Evolutionary conservation across 2,888 invertebrate genomes (phyloP), one percentile per base, ranked within the genome.

Genomic region (Drosophila kuntzei): DNA sequence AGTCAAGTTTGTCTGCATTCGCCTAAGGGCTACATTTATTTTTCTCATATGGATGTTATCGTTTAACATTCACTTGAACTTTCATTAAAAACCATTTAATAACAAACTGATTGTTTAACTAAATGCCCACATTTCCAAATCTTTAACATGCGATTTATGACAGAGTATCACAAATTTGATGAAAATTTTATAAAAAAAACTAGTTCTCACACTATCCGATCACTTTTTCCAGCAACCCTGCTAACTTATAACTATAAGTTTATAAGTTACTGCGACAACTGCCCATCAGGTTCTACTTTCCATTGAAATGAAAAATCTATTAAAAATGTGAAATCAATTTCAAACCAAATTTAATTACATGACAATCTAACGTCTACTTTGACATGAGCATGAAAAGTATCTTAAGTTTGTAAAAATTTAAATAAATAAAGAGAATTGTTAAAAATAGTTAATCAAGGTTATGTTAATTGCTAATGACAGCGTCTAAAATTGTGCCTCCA

Each of bases 401-500:
- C 25, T 9, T n/a, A 29, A 46, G 11, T 29, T 16, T 16, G 29
- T 29, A 4, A 16, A 3, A 29, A 29, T 16, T 7, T 18, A 7
- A 18, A 7, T 41, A 9, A 41, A 20, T 25, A 36, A 39, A 20
- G 9, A 37, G 9, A 18, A 11, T 5, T 14, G 27, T 2, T 20
- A 3, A 12, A 41, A 41, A 41, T 53, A 53, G 39, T 53, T 29
- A 29, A 29, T 41, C 41, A 32, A 32, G 53, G 53, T 12, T 41
- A 27, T 16, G 18, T 12, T 29, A 46, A 58, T 44, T 36, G 60
- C 12, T 16, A 47, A 41, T 53, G 53, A 25, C 18, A 32, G 16
- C 8, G 41, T 47, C 36, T 9, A 29, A 37, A 54, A 44, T 18
- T 36, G 41, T 53, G 25, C 12, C 8, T 49, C 20, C 32, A 14